These are phyloP conservation scores for Apotomis turbidana DNA, from an alignment of 2,888 invertebrate species.

Conservation along the genomic window DNA sequence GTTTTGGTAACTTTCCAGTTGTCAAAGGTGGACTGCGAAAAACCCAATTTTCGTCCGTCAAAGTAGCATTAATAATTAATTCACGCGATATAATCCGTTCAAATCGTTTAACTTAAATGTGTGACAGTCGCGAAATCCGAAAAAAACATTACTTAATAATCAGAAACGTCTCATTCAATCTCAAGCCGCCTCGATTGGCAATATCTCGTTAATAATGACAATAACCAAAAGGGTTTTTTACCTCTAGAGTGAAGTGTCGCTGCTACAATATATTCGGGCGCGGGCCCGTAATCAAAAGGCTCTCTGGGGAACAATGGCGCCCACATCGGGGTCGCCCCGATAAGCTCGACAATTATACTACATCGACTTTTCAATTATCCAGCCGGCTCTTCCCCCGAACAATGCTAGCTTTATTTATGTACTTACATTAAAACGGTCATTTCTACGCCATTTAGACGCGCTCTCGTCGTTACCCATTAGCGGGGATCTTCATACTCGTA, in stretches of 20 bases:
- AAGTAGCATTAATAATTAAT: too few species aligned
- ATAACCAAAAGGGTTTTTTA: conserved; percentile 65
- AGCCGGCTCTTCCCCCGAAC: conserved; percentile 75
- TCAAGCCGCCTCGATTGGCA: conserved; percentile 9
- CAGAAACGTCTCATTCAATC: neutral
- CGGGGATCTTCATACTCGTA: conserved; percentile 32
- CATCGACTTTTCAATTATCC: conserved; percentile 84
- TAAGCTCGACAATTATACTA: conserved; percentile 83
- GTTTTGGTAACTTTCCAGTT: too few species aligned
- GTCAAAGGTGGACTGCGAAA: too few species aligned
- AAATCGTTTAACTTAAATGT: too few species aligned
- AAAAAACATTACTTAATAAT: too few species aligned
- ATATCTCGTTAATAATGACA: conserved; percentile 49
- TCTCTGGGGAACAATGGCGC: conserved; percentile 81
- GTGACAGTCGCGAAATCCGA: too few species aligned
- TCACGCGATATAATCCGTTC: too few species aligned
- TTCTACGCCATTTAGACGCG: conserved; percentile 71
- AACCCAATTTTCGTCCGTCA: too few species aligned
- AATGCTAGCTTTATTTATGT: conserved; percentile 81
- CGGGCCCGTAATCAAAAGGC: conserved; percentile 80
- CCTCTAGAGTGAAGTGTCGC: conserved; percentile 79
- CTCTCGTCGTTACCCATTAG: conserved; percentile 51
- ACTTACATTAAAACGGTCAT: conserved; percentile 77
- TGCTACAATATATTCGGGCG: conserved; percentile 78
- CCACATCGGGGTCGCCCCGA: conserved; percentile 81